Percentiles rank a stretch among this genome's conserved stretches.
Conservation (phyloP, 2,113 vertebrate species). For the Prolemur simus region DNA sequence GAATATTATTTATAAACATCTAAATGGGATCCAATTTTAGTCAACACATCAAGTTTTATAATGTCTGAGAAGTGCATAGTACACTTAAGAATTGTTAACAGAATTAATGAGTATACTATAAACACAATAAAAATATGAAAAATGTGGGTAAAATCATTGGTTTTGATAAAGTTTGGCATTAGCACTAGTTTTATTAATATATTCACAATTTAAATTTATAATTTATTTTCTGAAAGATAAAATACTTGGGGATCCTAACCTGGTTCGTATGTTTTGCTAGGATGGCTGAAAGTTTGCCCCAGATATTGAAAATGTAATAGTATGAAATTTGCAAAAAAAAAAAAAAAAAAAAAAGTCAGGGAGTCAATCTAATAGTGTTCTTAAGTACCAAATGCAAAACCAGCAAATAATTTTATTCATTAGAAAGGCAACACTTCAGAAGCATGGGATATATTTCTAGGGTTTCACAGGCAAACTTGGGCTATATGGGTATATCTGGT, state of each 20-base stretch:
- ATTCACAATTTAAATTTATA: neutral
- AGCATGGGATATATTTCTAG: neutral
- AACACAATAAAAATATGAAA: slow-evolving; percentile 7
- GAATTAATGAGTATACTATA: neutral
- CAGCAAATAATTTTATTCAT: neutral
- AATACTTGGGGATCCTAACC: neutral
- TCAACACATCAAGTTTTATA: neutral
- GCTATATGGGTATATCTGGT: neutral
- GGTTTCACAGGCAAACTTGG: neutral
- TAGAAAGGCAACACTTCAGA: neutral
- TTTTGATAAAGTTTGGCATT: neutral
- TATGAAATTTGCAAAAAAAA: neutral
- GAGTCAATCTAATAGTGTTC: neutral
- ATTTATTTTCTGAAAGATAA: slow-evolving; percentile 14
- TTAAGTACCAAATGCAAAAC: neutral
- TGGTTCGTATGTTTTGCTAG: neutral
- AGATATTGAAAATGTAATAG: neutral
- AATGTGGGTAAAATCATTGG: neutral
- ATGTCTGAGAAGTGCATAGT: neutral
- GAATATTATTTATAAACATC: neutral
- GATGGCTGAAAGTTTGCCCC: neutral
- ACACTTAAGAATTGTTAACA: neutral
- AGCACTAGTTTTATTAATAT: neutral
- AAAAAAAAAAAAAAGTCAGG: neutral
- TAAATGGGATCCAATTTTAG: neutral